phyloP scores from a whole-genome alignment of 2,888 invertebrate genomes.

The Malthinus seriepunctatus region DNA sequence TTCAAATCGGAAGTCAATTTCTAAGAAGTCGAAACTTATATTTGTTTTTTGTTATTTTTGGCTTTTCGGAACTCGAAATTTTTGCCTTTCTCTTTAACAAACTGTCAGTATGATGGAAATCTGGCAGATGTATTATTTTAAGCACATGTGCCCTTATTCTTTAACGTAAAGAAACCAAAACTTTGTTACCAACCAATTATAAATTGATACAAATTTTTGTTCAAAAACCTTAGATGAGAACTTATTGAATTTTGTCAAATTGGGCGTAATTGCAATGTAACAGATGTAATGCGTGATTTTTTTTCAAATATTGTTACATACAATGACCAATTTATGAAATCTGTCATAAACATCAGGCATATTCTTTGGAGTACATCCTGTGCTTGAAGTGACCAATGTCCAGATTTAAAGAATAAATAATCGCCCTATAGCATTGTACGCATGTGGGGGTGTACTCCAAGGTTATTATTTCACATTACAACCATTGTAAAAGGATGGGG shows the following conservation, averaged over 20 bases:
- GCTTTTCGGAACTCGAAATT: slow-evolving; percentile 41
- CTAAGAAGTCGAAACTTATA: slow-evolving; percentile 28
- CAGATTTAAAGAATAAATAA: slow-evolving; percentile 17
- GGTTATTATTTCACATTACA: no score
- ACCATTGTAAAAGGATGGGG: no score
- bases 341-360: slow-evolving; percentile 23
- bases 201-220: neutral
- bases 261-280: neutral
- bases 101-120: slow-evolving; percentile 53
- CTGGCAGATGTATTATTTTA: slow-evolving; percentile 55
- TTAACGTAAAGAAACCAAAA: neutral
- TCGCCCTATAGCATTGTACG: slow-evolving; percentile 12
- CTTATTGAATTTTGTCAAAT: no score
- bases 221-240: no score
- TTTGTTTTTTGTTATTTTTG: slow-evolving; percentile 49
- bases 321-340: slow-evolving; percentile 14
- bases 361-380: slow-evolving; percentile 25
- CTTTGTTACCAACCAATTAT: neutral
- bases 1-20: slow-evolving; percentile 42
- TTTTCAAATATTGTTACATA: neutral
- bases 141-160: slow-evolving; percentile 48
- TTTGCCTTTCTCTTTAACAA: slow-evolving; percentile 30
- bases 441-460: slow-evolving; percentile 22
- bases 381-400: slow-evolving; percentile 30
- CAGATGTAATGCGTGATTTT: neutral